phyloP scores from a whole-genome alignment of 2,113 vertebrate genomes.

The Seriola quinqueradiata region DNA sequence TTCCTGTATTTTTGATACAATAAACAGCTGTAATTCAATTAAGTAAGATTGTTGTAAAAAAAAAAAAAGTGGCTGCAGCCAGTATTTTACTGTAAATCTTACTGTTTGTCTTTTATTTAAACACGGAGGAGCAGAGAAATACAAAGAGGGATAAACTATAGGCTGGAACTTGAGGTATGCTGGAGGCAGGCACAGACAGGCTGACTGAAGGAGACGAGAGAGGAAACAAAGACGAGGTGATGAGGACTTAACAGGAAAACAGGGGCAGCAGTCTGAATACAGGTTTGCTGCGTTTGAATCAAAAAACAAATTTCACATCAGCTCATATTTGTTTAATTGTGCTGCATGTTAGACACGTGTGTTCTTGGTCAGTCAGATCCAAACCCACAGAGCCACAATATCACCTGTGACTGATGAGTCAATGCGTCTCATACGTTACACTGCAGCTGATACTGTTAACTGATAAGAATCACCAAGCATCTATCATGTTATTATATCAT shows the following conservation, averaged over 20 bases:
- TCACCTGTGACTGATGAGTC: too few relatives aligned
- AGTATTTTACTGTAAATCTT: too few relatives aligned
- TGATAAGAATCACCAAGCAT: too few relatives aligned
- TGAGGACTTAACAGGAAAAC: neutral
- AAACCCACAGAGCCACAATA: too few relatives aligned
- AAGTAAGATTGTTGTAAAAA: too few relatives aligned
- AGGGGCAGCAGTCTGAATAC: neutral
- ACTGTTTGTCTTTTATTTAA: too few relatives aligned
- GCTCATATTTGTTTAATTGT: neutral
- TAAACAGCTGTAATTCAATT: neutral
- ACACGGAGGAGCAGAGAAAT: neutral
- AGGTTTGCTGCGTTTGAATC: neutral
- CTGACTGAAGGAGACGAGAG: slow-evolving; percentile 6
- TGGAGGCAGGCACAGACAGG: slow-evolving; percentile 71
- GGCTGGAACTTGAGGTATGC: slow-evolving; percentile 71
- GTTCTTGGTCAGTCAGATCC: too few relatives aligned
- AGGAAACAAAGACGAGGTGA: neutral
- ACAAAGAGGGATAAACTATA: neutral
- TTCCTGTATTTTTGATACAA: neutral
- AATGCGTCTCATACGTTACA: too few relatives aligned
- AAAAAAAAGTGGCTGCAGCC: too few relatives aligned
- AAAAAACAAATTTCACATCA: neutral
- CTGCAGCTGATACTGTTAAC: too few relatives aligned
- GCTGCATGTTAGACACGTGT: too few relatives aligned
- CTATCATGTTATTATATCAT: too few relatives aligned